A percentile compares a stretch with the other conserved stretches of the same genome.
These are phyloP conservation scores for Bursaphelenchus mucronatus DNA, from an alignment of 1,140 invertebrate genomes.

Conservation along the genomic window DNA sequence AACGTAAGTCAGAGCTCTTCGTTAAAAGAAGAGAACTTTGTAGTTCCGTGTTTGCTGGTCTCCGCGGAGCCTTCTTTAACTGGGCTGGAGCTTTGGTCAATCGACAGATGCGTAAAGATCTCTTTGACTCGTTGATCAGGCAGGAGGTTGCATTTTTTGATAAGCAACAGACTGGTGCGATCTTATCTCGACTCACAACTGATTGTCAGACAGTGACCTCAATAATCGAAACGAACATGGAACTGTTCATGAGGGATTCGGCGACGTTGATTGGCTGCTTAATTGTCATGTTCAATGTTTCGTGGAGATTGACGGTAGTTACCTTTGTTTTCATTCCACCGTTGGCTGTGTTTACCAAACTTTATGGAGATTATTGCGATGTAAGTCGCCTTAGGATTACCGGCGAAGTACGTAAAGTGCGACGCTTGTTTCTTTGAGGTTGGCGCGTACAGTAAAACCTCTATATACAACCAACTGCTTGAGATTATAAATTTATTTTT, in stretches of 20 bases:
- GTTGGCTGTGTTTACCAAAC: slow-evolving; percentile 61
- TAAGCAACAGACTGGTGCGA: slow-evolving; percentile 35
- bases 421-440: too few relatives aligned
- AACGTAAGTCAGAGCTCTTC: not conserved
- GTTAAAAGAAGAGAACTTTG: too few relatives aligned
- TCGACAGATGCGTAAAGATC: slow-evolving; percentile 30
- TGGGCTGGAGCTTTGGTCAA: slow-evolving; percentile 44
- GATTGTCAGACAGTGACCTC: slow-evolving; percentile 31
- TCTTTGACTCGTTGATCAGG: slow-evolving; percentile 29
- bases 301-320: slow-evolving; percentile 62
- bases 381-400: too few relatives aligned
- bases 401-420: too few relatives aligned
- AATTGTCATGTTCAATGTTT: slow-evolving; percentile 62
- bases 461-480: too few relatives aligned
- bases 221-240: slow-evolving; percentile 41
- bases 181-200: slow-evolving; percentile 36
- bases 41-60: slow-evolving; percentile 39
- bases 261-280: slow-evolving; percentile 58
- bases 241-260: slow-evolving; percentile 53
- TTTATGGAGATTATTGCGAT: slow-evolving; percentile 59
- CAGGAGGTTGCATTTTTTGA: slow-evolving; percentile 49
- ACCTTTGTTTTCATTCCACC: slow-evolving; percentile 62
- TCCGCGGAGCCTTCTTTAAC: slow-evolving; percentile 40
- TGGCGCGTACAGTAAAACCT: too few relatives aligned
- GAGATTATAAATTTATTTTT: too few relatives aligned